Evolutionary conservation across 2,113 vertebrate species (phyloP), one percentile per base, ranked within the genome.

Genomic region (Oryctolagus cuniculus): DNA sequence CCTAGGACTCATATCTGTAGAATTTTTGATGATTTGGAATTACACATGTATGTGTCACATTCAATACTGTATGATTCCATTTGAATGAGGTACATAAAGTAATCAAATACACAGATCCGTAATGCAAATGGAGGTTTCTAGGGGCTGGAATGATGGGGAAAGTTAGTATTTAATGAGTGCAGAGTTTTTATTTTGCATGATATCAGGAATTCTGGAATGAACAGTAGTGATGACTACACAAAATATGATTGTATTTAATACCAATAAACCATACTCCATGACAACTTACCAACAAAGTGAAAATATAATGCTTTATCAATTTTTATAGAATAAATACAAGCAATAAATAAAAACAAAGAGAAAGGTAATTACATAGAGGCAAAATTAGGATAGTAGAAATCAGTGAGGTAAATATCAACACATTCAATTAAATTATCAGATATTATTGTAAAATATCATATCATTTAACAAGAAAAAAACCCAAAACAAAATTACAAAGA

Each of bases 381-480:
- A 81, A 82, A 86, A 93, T 89, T 34, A 93, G 22, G 27, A 78
- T 86, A 53, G 5, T 51, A 69, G 44, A 84, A 72, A 5, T 91
- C 10, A 72, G 44, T 64, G n/a, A 93, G 67, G 25, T 75, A 81
- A 89, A 61, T 77, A 69, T 53, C 36, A 49, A 29, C 6, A 93
- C 34, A 77, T 85, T 84, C 22, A 69, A 84, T 24, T 63, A 29
- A 63, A 27, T 61, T 61, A 61, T 34, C 5, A 34, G 11, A 86
- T 58, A 70, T 38, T 34, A 79, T 77, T 79, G 77, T 38, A 66
- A 93, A 79, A 29, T 94, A 81, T 67, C 2, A 22, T 84, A 15
- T 15, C 10, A 22, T 89, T 31, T 58, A 89, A 84, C 17, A 83
- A 58, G 12, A 49, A 21, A 90, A 77, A 80, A 15, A 55, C 16